phyloP scores from a whole-genome alignment of 2,113 vertebrate genomes.

The Mastomys natalensis region DNA sequence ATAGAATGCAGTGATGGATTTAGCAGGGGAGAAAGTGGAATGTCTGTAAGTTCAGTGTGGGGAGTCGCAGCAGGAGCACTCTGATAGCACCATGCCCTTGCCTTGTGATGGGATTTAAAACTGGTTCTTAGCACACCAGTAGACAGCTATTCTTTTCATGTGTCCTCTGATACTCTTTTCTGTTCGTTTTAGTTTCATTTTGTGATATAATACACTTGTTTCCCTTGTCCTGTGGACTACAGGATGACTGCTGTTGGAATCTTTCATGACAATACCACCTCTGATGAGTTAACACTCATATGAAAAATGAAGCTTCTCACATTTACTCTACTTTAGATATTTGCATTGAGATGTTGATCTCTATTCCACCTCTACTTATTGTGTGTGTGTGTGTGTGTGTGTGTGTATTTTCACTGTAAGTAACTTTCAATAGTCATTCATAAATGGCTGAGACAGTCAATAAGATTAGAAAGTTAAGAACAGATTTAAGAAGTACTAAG shows the following conservation, averaged over 20 bases:
- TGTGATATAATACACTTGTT: neutral
- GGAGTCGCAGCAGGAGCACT: neutral
- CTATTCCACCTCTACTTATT: neutral
- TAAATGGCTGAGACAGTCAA: neutral
- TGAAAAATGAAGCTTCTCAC: neutral
- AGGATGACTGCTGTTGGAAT: neutral
- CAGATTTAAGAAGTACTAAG: neutral
- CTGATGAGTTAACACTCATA: neutral
- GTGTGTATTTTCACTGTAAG: neutral
- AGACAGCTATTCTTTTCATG: neutral
- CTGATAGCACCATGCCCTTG: neutral
- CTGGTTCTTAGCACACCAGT: neutral
- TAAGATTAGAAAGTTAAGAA: conserved; percentile 18
- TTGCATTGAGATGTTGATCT: neutral
- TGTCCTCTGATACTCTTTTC: neutral
- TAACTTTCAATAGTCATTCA: neutral
- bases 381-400: neutral
- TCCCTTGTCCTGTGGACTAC: neutral
- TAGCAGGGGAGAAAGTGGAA: conserved; percentile 53
- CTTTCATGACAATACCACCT: neutral
- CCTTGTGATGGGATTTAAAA: neutral
- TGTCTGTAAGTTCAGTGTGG: neutral
- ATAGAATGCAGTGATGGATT: neutral
- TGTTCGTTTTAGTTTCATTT: conserved; percentile 29
- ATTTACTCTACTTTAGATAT: neutral